phyloP scores from a whole-genome alignment of 2,113 vertebrate genomes.

The Protobothrops flavoviridis region DNA sequence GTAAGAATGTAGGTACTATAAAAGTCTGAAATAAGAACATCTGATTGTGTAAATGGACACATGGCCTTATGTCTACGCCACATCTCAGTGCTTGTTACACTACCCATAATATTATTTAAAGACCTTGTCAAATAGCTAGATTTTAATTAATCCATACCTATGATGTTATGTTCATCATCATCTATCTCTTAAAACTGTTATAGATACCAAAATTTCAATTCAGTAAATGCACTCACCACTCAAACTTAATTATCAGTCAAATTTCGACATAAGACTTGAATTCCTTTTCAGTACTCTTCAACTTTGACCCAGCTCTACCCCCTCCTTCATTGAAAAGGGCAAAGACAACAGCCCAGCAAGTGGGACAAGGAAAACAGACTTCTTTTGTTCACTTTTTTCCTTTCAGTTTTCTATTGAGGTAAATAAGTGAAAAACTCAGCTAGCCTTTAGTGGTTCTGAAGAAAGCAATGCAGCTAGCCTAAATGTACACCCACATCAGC shows the following conservation, averaged over 20 bases:
- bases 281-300: constrained; percentile 83
- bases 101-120: constrained; percentile 59
- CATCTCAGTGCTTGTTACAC: constrained; percentile 64
- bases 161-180: constrained; percentile 65
- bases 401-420: constrained; percentile 85
- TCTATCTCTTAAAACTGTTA: constrained; percentile 69
- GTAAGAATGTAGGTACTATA: constrained; percentile 76
- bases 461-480: constrained; percentile 61
- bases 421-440: constrained; percentile 77
- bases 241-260: constrained; percentile 77
- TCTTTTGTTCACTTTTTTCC: constrained; percentile 86
- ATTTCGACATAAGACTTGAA: constrained; percentile 77
- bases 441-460: constrained; percentile 70
- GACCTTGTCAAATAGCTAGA: constrained; percentile 68
- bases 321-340: constrained; percentile 82
- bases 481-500: constrained; percentile 63
- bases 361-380: constrained; percentile 90
- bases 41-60: constrained; percentile 70
- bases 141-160: constrained; percentile 60
- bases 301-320: constrained; percentile 82
- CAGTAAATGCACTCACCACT: constrained; percentile 61
- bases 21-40: constrained; percentile 72
- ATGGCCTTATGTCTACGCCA: constrained; percentile 71
- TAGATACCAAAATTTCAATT: constrained; percentile 63
- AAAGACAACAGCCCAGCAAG: constrained; percentile 89